Conservation (phyloP, 2,113 vertebrate species). For the Equus przewalskii region DNA sequence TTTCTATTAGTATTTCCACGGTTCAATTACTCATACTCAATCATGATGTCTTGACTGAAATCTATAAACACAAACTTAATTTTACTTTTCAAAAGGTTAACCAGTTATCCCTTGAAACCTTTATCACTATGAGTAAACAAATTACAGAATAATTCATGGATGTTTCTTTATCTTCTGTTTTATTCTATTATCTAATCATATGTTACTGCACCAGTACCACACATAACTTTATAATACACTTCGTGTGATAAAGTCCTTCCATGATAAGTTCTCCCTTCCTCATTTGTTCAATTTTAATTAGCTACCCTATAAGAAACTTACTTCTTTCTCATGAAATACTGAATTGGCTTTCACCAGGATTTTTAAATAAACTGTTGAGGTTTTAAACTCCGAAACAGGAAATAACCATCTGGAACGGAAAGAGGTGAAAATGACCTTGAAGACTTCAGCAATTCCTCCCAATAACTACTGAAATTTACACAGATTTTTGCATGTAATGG, state of each 20-base stretch:
- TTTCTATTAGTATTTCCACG: background rate
- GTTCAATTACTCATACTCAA: background rate
- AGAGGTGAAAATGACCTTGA: background rate
- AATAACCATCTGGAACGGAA: background rate
- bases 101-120: background rate
- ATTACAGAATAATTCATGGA: background rate
- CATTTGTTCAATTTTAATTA: background rate
- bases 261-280: background rate
- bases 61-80: slow-evolving; percentile 14
- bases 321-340: background rate
- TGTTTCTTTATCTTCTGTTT: background rate
- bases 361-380: background rate
- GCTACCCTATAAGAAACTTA: background rate
- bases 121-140: background rate
- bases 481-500: background rate
- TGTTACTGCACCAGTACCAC: background rate
- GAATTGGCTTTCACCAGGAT: background rate
- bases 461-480: slow-evolving; percentile 26
- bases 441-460: background rate
- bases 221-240: background rate
- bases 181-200: background rate
- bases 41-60: background rate
- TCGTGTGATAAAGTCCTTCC: background rate
- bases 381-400: background rate
- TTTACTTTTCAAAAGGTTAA: slow-evolving; percentile 24